Evolutionary conservation across 2,888 invertebrate genomes (phyloP), one percentile per base, ranked within the genome.

Genomic region (Eudasyphora cyanicolor): DNA sequence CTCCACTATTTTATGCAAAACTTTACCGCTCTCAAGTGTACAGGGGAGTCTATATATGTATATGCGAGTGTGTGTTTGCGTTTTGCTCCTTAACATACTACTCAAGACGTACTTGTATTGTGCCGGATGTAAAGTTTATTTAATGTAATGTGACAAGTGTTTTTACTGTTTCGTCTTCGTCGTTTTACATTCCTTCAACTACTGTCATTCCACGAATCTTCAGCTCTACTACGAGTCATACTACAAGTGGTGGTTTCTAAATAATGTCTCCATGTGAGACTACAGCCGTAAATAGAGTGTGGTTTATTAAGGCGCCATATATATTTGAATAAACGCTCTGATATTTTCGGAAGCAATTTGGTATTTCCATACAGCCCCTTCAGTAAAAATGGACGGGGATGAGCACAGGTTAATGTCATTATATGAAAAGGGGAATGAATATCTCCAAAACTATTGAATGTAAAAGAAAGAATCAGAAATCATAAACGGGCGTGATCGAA

Each of bases 101-200:
- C 76, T 81, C 69, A 35, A 54, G 73, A 42, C 24, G 69, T 29
- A 64, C 73, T 74, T 70, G 62, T 62, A 21, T 42, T 74, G 54
- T 42, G 70, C 62, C 74, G 77, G 77, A 83, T 80, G 62, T 80
- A 71, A 83, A 80, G 74, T 80, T 80, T 80, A 77, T 80, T 80
- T 80, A 83, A 83, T 80, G 62, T 80, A 70, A 83, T 83, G 80
- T 80, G 74, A 80, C 76, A 80, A 80, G 79, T 79, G 79, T 70
- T 74, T 67, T 79, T 19, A 62, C 42, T 64, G 49, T 62, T 64
- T 79, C 60, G 76, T 38, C 67, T 76, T 64, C 54, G 45, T 64
- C 54, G 45, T 32, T 57, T 57, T 54, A 10, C 64, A 64, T 32
- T 38, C 2, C 29, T 76, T 14, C 71, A 57, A 38, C 62, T 54